These are phyloP conservation scores for Lutjanus campechanus DNA, from an alignment of 2,797 vertebrate species.

Conservation along the genomic window DNA sequence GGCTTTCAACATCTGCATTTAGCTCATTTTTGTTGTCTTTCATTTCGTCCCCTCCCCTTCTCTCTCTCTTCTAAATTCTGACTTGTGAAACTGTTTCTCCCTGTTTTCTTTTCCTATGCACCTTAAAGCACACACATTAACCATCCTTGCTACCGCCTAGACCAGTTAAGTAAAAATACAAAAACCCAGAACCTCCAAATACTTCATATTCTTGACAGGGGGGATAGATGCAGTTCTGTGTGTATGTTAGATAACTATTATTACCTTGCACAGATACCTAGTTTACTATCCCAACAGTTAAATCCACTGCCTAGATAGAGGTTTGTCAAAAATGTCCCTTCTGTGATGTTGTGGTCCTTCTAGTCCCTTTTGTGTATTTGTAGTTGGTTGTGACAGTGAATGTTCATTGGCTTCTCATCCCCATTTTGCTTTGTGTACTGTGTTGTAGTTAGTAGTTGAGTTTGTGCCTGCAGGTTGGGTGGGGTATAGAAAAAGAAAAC, in stretches of 20 bases:
- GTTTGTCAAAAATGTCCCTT: conserved; percentile 85
- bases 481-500: conserved; percentile 9
- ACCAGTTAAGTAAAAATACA: conserved; percentile 99
- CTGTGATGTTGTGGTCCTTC: conserved; percentile 86
- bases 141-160: conserved; percentile 99
- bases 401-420: conserved; percentile 82
- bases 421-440: conserved; percentile 79
- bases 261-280: conserved; percentile 25
- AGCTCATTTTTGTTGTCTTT: conserved; percentile 91
- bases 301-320: conserved; percentile 76
- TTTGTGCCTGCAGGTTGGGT: conserved; percentile 29
- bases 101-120: conserved; percentile 94
- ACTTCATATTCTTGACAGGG: conserved; percentile 54
- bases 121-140: conserved; percentile 99
- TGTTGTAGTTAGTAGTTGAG: conserved; percentile 58
- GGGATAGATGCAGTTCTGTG: conserved; percentile 49
- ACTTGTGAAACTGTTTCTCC: conserved; percentile 97
- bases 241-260: conserved; percentile 36
- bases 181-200: conserved; percentile 76
- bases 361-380: conserved; percentile 88
- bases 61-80: conserved; percentile 88
- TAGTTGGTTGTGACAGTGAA: conserved; percentile 88
- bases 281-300: conserved; percentile 38
- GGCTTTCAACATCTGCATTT: conserved; percentile 93
- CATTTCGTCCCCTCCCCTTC: conserved; percentile 81